phyloP scores from a whole-genome alignment of 2,797 vertebrate species.

The Anabacerthia variegaticeps region DNA sequence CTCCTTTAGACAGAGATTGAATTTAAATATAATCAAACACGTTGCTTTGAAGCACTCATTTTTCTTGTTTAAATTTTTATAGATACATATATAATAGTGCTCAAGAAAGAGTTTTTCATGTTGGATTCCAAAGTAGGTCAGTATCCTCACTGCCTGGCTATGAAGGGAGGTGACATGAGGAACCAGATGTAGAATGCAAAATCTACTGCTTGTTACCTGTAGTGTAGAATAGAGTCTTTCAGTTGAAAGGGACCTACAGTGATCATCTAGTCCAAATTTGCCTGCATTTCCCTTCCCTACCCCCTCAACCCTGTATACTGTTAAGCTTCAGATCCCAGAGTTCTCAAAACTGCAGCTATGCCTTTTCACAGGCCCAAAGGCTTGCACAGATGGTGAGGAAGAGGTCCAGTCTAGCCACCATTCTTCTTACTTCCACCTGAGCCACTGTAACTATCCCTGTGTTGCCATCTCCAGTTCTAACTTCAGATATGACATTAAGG shows the following conservation, averaged over 20 bases:
- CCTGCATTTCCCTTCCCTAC: background rate
- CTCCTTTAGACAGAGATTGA: conserved; percentile 19
- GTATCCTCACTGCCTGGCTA: background rate
- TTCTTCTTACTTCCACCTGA: background rate
- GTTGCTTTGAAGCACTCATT: background rate
- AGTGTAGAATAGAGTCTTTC: background rate
- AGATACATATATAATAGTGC: background rate
- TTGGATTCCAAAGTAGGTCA: background rate
- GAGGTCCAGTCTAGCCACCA: background rate
- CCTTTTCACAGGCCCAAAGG: background rate
- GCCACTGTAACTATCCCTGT: too few species aligned
- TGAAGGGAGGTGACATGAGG: background rate
- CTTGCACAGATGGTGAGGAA: background rate
- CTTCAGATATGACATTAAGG: background rate
- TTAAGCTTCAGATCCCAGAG: background rate
- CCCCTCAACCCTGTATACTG: background rate
- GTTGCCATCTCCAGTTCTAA: background rate
- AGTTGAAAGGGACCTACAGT: background rate
- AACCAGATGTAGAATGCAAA: background rate
- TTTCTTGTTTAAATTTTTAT: conserved; percentile 51
- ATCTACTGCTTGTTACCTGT: background rate
- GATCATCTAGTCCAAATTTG: background rate
- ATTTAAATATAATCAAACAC: conserved; percentile 49
- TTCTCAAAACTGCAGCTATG: background rate
- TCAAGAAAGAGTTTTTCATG: background rate